Conservation (phyloP, 2,113 vertebrate genomes). For the Poicephalus meyeri region DNA sequence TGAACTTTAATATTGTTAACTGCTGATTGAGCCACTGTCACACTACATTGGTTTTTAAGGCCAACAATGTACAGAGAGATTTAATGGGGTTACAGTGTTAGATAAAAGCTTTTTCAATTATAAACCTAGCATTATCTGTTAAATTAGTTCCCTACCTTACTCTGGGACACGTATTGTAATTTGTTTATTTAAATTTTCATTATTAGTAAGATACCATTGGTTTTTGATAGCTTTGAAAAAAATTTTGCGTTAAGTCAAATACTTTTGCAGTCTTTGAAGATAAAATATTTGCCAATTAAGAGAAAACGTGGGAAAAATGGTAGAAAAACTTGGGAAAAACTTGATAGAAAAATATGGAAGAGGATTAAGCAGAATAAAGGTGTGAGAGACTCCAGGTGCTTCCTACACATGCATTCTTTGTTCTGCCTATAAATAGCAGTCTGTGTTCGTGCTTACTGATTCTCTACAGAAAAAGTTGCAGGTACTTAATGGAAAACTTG, state of each 20-base stretch:
- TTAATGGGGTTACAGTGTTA: conserved; percentile 1
- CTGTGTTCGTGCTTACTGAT: conserved; percentile 1
- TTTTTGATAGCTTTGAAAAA: neutral
- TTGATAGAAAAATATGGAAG: neutral
- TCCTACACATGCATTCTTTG: neutral
- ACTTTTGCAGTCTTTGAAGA: neutral
- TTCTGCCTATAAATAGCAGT: conserved; percentile 1
- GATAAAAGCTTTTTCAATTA: neutral
- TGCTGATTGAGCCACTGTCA: conserved; percentile 52
- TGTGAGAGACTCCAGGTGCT: conserved; percentile 22
- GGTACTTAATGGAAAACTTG: conserved; percentile 4
- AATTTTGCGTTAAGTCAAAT: neutral
- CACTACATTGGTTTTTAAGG: conserved; percentile 19
- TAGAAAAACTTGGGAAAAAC: neutral
- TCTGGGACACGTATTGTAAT: neutral
- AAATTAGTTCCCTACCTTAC: neutral
- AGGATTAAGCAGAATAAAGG: neutral
- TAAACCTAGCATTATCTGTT: neutral
- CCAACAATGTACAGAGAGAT: conserved; percentile 5
- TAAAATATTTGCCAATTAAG: neutral
- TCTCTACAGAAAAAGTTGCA: neutral
- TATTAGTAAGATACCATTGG: neutral
- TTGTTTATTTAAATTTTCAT: neutral
- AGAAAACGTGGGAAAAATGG: neutral
- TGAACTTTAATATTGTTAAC: conserved; percentile 27